A percentile compares a stretch with the other conserved stretches of the same genome.
phyloP scores from a whole-genome alignment of 2,113 vertebrate genomes.

The Leucosticte australis region DNA sequence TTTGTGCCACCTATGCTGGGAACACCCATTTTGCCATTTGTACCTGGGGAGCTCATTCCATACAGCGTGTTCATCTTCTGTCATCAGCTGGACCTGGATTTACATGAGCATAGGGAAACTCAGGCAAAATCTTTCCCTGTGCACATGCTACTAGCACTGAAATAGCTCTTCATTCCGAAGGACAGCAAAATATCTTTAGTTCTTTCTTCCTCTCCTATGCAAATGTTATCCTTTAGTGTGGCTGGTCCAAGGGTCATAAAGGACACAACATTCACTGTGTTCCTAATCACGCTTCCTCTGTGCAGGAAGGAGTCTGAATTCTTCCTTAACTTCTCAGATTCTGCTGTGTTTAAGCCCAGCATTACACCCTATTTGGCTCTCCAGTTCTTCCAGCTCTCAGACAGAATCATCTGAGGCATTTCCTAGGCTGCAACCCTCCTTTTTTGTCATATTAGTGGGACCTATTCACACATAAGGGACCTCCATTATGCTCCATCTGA shows the following conservation, averaged over 20 bases:
- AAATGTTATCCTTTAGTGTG: constrained; percentile 8
- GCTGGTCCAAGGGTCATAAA: background rate
- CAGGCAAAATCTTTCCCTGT: background rate
- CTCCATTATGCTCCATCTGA: constrained; percentile 22
- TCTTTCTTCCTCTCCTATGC: background rate
- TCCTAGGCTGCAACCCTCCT: background rate
- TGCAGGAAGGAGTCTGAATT: background rate
- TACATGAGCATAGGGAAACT: background rate
- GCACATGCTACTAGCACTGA: background rate
- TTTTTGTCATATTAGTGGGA: background rate
- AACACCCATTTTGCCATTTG: background rate
- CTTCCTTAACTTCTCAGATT: background rate
- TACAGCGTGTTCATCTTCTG: background rate
- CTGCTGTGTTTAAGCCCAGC: background rate
- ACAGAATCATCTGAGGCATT: background rate
- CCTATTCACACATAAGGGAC: background rate
- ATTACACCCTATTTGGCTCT: background rate
- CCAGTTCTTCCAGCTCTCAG: background rate
- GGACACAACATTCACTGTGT: background rate
- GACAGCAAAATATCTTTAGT: background rate
- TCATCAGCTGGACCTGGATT: background rate
- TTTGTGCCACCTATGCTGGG: background rate
- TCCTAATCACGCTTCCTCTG: background rate
- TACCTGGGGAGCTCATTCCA: background rate
- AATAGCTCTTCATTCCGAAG: constrained; percentile 13